Evolutionary conservation across 1,140 invertebrate genomes (phyloP), one percentile per base, ranked within the genome.

Genomic region (Aricia agestis): DNA sequence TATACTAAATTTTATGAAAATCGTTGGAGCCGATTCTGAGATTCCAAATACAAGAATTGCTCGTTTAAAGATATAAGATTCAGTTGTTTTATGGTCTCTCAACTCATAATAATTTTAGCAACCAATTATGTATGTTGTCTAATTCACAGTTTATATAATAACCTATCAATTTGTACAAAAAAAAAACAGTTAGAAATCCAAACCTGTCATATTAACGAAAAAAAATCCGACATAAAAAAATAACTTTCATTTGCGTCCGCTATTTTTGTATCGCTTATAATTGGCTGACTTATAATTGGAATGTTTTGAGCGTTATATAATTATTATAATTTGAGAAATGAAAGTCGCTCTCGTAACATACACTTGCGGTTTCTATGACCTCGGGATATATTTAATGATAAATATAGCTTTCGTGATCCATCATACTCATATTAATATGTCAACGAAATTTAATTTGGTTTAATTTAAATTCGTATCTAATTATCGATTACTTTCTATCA

Each of bases 231-330:
- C 45, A 15, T 4, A 52, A 52, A 52, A 52, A 52, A 52, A 45
- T 11, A 45, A 52, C 45, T 52, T 52, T 52, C 45, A 52, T 52
- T 52, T 52, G 10, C 3, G 45, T 52, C 13, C 13, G 45, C 45
- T 52, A 52, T 52, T 52, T 52, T 52, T 15, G 13, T 52, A 52
- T 13, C 45, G 13, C 13, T 52, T 15, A 52, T 52, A 52, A 52
- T 52, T 52, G 11, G 45, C 45, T 52, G 13, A 13, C 45, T 52
- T 52, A 15, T 52, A 52, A 52, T 52, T 52, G 45, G 45, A 52
- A 52, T 52, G 45, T 52, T 52, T 52, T 52, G 45, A 52, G 45
- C 45, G 11, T 52, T 52, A 52, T 52, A 52, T 52, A 52, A 52
- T 52, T 52, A 52, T 52, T 52, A 52, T 52, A 15, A 52, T 52